Conservation (phyloP, 2,797 vertebrate species). For the Corythornis leucogaster region DNA sequence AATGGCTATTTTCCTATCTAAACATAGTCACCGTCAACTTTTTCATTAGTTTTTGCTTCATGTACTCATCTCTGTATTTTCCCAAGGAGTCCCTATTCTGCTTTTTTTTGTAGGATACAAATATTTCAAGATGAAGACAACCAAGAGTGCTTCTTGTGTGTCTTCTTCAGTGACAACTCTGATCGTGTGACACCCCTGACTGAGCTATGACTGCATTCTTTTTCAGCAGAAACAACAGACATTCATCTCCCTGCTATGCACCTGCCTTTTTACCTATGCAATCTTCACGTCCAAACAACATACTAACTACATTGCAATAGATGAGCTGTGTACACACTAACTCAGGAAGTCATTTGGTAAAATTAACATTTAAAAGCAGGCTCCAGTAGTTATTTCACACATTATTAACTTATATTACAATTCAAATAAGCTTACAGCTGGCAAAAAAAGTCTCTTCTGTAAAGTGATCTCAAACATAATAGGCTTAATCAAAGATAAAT, state of each 20-base stretch:
- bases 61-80: not conserved
- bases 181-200: not conserved
- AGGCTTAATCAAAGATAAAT: slow-evolving; percentile 88
- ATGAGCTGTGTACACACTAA: slow-evolving; percentile 47
- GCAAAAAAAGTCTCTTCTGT: slow-evolving; percentile 83
- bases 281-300: not conserved
- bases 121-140: not conserved
- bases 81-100: not conserved
- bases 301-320: slow-evolving; percentile 43
- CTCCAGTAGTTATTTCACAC: slow-evolving; percentile 84
- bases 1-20: not conserved
- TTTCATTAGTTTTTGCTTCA: not conserved
- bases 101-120: not conserved
- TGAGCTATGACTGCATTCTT: not conserved
- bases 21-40: not conserved
- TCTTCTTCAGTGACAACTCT: no score
- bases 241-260: not conserved
- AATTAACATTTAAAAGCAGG: slow-evolving; percentile 83
- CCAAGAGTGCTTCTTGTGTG: not conserved
- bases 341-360: slow-evolving; percentile 76
- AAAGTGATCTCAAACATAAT: slow-evolving; percentile 87
- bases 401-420: slow-evolving; percentile 88
- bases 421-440: slow-evolving; percentile 86
- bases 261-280: not conserved
- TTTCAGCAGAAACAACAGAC: not conserved